Base-by-base conservation (phyloP, 1,140 invertebrate genomes). In the Adelges cooleyi region DNA sequence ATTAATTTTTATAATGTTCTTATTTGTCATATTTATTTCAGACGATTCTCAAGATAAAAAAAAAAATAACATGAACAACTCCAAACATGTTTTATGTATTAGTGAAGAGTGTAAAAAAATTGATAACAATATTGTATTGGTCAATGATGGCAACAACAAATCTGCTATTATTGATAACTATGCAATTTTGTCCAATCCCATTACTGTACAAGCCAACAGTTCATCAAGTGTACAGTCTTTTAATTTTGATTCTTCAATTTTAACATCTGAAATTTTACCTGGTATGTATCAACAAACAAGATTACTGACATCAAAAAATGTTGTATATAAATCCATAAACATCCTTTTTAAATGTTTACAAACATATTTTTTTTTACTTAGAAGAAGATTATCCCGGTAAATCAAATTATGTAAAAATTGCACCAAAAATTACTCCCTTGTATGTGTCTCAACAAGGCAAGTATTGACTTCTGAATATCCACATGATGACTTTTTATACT, bases 361-460 rank as follows among this genome's bases (percentile, higher is more conserved):
- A n/a, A n/a, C n/a, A 13, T 53, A 36, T 20, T 27, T 33, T 36
- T 53, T 18, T 36, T 18, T 42, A 11, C 29, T 18, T 15, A 46
- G 40, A 29, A 48, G 53, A 56, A 44, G 38, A 44, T 17, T 27
- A 44, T 44, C 15, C 10, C 6, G 23, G 1, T 6, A 33, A n/a
- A 33, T 11, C 25, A 17, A 46, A 48, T 11, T 62, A 48, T 46
- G 25, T 29, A 13, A 62, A 62, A 48, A 62, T 62, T 11, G 56
- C 56, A 27, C 56, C 56, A 62, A 62, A 48, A 62, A 25, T 29
- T 13, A 48, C 23, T 20, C n/a, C 56, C 1, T 13, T 29, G n/a
- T 48, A 18, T 20, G 20, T 9, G 8, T 29, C 25, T 29, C 25
- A 46, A 8, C 25, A 20, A 62, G 25, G 56, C 46, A 59, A 25